phyloP scores from a whole-genome alignment of 2,113 vertebrate genomes.

The Planiliza haematocheilus region DNA sequence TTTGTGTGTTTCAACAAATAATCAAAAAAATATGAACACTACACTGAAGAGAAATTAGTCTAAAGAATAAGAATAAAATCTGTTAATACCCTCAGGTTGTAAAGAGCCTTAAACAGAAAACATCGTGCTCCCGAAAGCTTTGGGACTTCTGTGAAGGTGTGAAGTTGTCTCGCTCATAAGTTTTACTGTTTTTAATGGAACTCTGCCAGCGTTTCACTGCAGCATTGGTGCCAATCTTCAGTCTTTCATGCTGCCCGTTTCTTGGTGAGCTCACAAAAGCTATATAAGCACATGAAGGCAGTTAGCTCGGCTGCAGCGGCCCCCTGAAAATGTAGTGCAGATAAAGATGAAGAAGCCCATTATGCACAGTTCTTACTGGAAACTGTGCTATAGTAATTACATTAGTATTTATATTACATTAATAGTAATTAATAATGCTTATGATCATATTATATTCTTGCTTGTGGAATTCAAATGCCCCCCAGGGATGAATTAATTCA shows the following conservation, averaged over 20 bases:
- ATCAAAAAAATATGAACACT: too few relatives aligned
- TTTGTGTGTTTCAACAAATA: too few relatives aligned
- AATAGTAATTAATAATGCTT: conserved; percentile 5
- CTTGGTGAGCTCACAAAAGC: not conserved
- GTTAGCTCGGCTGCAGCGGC: not conserved
- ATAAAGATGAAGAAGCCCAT: not conserved
- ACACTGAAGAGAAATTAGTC: too few relatives aligned
- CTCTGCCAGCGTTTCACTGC: not conserved
- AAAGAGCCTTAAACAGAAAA: too few relatives aligned
- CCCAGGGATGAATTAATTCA: not conserved
- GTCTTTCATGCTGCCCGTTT: not conserved
- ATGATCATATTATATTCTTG: not conserved
- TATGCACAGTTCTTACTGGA: not conserved
- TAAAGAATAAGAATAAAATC: too few relatives aligned
- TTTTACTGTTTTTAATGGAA: not conserved
- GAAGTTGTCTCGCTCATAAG: not conserved
- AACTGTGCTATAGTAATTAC: not conserved
- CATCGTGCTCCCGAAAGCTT: too few relatives aligned
- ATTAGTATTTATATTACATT: too few relatives aligned
- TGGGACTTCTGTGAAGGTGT: not conserved
- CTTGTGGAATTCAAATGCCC: conserved; percentile 4
- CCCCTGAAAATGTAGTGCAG: not conserved
- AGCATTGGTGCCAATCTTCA: not conserved
- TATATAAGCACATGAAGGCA: not conserved
- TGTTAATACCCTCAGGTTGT: too few relatives aligned